Conservation (phyloP, 2,113 vertebrate species). For the Pandion haliaetus region DNA sequence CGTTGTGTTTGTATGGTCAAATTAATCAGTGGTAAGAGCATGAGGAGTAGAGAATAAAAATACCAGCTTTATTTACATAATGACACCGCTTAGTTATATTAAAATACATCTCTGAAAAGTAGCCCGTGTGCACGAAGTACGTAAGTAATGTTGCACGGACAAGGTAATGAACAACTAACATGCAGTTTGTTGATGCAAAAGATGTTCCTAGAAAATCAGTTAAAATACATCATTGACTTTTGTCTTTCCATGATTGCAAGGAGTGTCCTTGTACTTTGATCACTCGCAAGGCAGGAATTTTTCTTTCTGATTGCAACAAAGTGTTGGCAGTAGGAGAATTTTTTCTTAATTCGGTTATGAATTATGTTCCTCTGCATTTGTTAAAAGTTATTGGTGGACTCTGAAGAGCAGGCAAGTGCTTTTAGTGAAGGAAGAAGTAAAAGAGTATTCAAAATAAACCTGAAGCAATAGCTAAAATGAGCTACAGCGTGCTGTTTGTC, state of each 20-base stretch:
- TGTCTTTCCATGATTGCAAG: background rate
- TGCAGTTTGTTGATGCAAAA: background rate
- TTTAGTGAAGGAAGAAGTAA: background rate
- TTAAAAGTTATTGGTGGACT: background rate
- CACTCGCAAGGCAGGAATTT: rapidly evolving
- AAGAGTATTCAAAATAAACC: background rate
- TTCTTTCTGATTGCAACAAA: background rate
- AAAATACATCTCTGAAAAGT: background rate
- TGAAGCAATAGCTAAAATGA: background rate
- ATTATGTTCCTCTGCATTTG: background rate
- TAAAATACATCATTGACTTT: background rate
- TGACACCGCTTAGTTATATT: background rate
- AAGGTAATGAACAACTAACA: background rate
- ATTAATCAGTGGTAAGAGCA: background rate
- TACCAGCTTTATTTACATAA: background rate
- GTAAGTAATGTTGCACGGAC: background rate
- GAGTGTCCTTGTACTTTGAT: background rate
- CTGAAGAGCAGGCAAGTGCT: background rate
- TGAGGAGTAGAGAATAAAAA: background rate
- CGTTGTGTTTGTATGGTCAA: background rate
- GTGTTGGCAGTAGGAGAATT: background rate
- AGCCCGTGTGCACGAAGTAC: background rate
- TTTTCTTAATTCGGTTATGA: background rate
- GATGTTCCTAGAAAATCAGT: background rate
- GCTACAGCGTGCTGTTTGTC: background rate